Conservation (phyloP, 2,888 invertebrate genomes). For the Dromius quadrimaculatus region DNA sequence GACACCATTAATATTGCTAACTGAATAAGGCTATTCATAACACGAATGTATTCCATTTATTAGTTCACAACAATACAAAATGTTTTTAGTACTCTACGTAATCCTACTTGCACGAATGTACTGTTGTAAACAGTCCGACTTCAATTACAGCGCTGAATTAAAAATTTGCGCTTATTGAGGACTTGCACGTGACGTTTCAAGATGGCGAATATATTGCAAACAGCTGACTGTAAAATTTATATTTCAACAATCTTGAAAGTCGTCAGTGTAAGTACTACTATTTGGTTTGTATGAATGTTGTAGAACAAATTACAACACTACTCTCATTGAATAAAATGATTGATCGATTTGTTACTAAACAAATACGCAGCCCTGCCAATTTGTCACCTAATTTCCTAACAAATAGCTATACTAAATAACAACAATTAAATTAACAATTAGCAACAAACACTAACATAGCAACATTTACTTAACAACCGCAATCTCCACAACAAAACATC, state of each 20-base stretch:
- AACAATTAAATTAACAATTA: conserved; percentile 64
- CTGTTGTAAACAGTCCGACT: conserved; percentile 24
- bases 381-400: conserved; percentile 55
- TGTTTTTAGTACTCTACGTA: neutral
- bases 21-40: conserved; percentile 36
- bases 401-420: conserved; percentile 62
- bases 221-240: too few relatives aligned
- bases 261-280: too few relatives aligned
- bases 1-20: conserved; percentile 24
- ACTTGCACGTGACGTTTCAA: too few relatives aligned
- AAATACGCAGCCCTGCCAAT: conserved; percentile 31
- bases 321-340: conserved; percentile 26
- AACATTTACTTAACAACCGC: conserved; percentile 58
- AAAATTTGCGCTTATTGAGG: conserved; percentile 10
- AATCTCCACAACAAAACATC: conserved; percentile 38
- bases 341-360: conserved; percentile 24
- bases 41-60: conserved; percentile 4
- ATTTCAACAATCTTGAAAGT: too few relatives aligned
- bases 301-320: conserved; percentile 10
- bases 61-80: conserved; percentile 18
- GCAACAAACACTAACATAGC: conserved; percentile 62
- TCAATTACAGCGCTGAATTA: conserved; percentile 13
- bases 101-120: conserved; percentile 1
- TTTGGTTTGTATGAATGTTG: conserved; percentile 4
- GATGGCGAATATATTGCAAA: too few relatives aligned